Percentiles rank a stretch among this genome's conserved stretches.
These are phyloP conservation scores for Eudyptes chrysolophus DNA, from an alignment of 2,113 vertebrate genomes.

Conservation along the genomic window DNA sequence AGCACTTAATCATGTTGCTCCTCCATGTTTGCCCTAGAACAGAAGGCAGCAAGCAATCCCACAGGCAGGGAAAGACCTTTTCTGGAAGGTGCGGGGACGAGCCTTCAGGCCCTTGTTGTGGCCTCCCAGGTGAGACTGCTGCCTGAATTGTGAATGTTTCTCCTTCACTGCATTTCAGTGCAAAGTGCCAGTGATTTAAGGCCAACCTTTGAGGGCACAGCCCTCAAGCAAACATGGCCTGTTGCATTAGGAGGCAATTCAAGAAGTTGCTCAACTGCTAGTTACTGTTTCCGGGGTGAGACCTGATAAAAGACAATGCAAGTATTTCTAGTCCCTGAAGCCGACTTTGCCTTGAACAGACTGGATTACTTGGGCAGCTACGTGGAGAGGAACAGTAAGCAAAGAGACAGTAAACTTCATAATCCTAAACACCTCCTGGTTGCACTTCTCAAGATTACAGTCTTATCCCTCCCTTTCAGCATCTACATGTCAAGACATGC, in stretches of 20 bases:
- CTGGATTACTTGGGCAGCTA: not conserved
- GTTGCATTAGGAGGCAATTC: not conserved
- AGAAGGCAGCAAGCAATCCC: not conserved
- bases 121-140: not conserved
- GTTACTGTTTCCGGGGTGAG: not conserved
- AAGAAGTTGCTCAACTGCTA: not conserved
- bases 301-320: not conserved
- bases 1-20: not conserved
- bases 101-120: not conserved
- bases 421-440: not conserved
- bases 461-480: accelerated
- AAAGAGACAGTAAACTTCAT: not conserved
- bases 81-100: not conserved
- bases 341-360: not conserved
- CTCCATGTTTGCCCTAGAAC: not conserved
- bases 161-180: not conserved
- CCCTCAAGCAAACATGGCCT: not conserved
- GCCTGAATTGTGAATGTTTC: not conserved
- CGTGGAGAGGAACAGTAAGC: not conserved
- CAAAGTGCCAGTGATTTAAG: not conserved
- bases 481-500: not conserved
- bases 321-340: not conserved
- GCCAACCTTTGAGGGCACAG: not conserved
- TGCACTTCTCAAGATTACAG: not conserved
- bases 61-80: not conserved